Evolutionary conservation across 2,888 invertebrate species (phyloP).

Genomic region (Prenolepis imparis): DNA sequence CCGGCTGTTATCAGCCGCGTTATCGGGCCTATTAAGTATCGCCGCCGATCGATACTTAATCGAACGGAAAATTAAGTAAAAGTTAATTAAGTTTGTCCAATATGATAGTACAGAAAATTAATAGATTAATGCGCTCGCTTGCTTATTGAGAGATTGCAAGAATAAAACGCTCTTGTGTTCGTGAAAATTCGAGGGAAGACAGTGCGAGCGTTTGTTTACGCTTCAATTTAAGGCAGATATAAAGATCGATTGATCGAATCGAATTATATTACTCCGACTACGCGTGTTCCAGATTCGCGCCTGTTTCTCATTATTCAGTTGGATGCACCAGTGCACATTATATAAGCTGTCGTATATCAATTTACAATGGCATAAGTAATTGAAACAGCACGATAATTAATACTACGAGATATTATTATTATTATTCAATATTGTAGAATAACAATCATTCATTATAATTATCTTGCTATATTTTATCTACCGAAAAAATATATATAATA

Average conservation of each 20-base stretch:
- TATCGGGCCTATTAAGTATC: constrained; percentile 23
- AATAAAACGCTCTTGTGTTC: background rate
- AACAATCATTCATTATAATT: no score
- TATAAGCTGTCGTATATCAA: background rate
- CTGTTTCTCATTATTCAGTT: background rate
- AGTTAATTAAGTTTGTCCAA: background rate
- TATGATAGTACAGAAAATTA: background rate
- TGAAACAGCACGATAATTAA: background rate
- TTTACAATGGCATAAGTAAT: background rate
- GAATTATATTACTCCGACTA: background rate
- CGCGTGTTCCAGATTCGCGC: background rate
- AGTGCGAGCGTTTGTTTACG: background rate
- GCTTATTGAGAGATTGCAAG: background rate
- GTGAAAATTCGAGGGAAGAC: background rate
- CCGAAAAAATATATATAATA: no score
- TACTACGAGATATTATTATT: background rate
- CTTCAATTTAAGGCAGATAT: background rate
- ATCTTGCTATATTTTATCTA: no score
- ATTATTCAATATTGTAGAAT: background rate
- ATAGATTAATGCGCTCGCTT: background rate
- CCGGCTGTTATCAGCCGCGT: constrained; percentile 39
- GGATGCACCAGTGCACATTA: background rate
- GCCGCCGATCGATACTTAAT: background rate
- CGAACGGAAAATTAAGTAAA: background rate
- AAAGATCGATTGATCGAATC: constrained; percentile 14